Evolutionary conservation across 2,797 vertebrate genomes (phyloP).

Genomic region (Gouania willdenowi): DNA sequence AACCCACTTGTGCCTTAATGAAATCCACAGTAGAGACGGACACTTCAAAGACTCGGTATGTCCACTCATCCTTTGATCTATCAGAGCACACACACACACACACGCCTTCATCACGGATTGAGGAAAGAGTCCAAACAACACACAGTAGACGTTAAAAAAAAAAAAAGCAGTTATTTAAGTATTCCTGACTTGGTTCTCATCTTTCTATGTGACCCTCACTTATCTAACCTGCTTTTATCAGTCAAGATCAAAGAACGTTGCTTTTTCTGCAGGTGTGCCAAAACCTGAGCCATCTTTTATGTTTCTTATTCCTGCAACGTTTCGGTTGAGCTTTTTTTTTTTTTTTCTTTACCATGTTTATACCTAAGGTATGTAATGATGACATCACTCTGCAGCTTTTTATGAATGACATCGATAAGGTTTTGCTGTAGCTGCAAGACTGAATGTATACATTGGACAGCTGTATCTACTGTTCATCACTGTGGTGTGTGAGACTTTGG

Average conservation of each 20-base stretch:
- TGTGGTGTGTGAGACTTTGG: background rate
- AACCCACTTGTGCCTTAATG: conserved; percentile 91
- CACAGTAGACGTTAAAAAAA: too few species aligned
- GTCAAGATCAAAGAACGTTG: too few species aligned
- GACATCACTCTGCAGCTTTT: conserved; percentile 3
- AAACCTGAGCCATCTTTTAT: background rate
- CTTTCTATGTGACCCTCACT: too few species aligned
- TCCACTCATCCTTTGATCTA: too few species aligned
- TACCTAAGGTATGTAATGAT: background rate
- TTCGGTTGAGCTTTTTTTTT: background rate
- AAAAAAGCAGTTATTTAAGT: too few species aligned
- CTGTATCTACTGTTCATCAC: conserved; percentile 7
- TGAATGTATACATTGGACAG: conserved; percentile 39
- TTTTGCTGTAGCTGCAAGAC: conserved; percentile 5
- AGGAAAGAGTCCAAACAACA: too few species aligned
- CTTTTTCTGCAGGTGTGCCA: too few species aligned
- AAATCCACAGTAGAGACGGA: conserved; percentile 59
- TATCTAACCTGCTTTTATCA: too few species aligned
- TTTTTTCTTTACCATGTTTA: background rate
- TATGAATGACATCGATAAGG: background rate
- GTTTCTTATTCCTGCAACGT: background rate
- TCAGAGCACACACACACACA: conserved; percentile 40
- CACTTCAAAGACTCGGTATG: too few species aligned
- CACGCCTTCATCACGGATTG: too few species aligned
- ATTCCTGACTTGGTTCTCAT: too few species aligned